phyloP scores from a whole-genome alignment of 2,888 invertebrate genomes.

The Dendrolimus houi region DNA sequence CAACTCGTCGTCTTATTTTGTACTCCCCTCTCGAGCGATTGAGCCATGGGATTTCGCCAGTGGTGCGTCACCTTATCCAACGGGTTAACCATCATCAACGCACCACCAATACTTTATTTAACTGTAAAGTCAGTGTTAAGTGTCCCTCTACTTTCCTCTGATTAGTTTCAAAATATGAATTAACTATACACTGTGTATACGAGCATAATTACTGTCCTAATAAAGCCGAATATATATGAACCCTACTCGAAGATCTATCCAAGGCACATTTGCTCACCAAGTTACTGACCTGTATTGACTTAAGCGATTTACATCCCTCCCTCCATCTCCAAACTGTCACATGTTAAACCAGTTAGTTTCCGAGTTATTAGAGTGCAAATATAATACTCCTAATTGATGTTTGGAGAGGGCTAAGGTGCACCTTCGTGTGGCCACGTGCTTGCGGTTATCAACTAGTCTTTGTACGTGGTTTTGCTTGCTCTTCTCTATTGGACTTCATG shows the following conservation, averaged over 20 bases:
- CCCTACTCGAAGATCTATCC: constrained; percentile 32
- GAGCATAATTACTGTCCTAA: neutral
- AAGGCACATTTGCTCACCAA: constrained; percentile 40
- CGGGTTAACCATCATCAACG: no score
- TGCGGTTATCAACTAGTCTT: neutral
- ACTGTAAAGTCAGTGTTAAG: no score
- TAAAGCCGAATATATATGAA: constrained; percentile 15
- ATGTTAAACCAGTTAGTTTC: constrained; percentile 27
- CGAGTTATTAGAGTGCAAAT: constrained; percentile 50
- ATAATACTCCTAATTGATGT: constrained; percentile 47
- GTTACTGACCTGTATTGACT: constrained; percentile 65
- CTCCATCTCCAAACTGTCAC: neutral
- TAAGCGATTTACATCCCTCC: constrained; percentile 38
- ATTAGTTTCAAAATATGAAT: neutral
- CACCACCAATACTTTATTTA: no score
- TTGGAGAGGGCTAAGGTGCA: constrained; percentile 20
- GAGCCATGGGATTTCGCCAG: no score
- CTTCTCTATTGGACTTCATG: no score
- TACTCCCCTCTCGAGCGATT: no score
- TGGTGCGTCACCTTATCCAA: no score
- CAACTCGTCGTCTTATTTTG: no score
- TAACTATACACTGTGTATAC: neutral
- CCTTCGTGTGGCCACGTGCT: neutral
- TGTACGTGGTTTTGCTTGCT: neutral
- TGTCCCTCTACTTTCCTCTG: neutral